Conservation (phyloP, 2,797 vertebrate species). For the Tachyglossus aculeatus region DNA sequence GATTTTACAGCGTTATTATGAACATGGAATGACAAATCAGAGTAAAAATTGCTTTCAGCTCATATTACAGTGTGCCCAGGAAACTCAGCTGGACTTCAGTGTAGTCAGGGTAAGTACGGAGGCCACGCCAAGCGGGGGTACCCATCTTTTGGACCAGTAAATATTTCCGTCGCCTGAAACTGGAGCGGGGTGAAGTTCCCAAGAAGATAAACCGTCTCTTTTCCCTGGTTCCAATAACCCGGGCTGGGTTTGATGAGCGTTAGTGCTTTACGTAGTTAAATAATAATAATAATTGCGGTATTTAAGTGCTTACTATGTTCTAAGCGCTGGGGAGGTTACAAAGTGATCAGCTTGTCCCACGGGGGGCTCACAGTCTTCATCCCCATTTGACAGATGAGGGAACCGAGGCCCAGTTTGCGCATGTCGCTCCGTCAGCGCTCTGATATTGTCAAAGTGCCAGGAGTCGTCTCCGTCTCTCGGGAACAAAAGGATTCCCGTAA, state of each 20-base stretch:
- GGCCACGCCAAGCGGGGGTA: constrained; percentile 60
- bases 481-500: too few species aligned
- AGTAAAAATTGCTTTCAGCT: constrained; percentile 99
- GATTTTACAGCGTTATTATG: constrained; percentile 97
- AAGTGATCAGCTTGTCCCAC: too few species aligned
- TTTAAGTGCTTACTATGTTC: too few species aligned
- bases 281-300: too few species aligned
- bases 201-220: constrained; percentile 38
- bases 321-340: too few species aligned
- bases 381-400: too few species aligned
- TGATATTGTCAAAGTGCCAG: too few species aligned
- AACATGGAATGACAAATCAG: constrained; percentile 99
- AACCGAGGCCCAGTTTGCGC: too few species aligned
- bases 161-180: constrained; percentile 44
- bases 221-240: constrained; percentile 19
- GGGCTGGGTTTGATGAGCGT: constrained; percentile 28
- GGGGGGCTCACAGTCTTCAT: too few species aligned
- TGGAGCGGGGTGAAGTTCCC: constrained; percentile 40
- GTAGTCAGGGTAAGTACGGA: constrained; percentile 94
- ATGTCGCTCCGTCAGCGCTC: too few species aligned
- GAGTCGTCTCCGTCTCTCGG: too few species aligned
- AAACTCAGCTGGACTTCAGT: constrained; percentile 98
- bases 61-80: constrained; percentile 98
- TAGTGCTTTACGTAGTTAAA: constrained; percentile 24
- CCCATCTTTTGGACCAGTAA: constrained; percentile 49